Evolutionary conservation across 1,140 invertebrate species (phyloP).

Genomic region (Drosophila littoralis): DNA sequence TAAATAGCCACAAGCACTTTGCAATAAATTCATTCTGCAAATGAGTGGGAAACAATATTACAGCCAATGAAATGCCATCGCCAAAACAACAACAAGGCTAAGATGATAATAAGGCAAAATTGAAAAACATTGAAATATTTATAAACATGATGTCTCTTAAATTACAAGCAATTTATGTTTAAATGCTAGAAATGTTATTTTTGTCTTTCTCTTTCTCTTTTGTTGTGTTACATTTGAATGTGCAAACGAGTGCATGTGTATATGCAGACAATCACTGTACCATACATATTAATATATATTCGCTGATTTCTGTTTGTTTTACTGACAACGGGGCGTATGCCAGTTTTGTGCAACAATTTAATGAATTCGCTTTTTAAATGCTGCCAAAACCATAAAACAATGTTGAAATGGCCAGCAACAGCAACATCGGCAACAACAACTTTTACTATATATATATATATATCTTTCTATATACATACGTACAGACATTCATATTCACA

Average conservation of each 20-base stretch:
- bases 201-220: background rate
- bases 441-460: background rate
- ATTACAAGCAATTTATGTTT: constrained; percentile 6
- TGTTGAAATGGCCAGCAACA: constrained; percentile 37
- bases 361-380: constrained; percentile 50
- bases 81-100: constrained; percentile 16
- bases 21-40: constrained; percentile 58
- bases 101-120: constrained; percentile 32
- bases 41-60: constrained; percentile 57
- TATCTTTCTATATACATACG: constrained; percentile 14
- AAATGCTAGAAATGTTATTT: background rate
- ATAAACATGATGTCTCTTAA: constrained; percentile 9
- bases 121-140: constrained; percentile 18
- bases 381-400: constrained; percentile 54
- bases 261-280: background rate
- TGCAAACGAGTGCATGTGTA: background rate
- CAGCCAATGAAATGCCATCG: constrained; percentile 51
- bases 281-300: background rate
- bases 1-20: constrained; percentile 69
- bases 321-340: constrained; percentile 34
- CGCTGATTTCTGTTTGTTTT: constrained; percentile 14
- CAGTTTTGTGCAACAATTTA: constrained; percentile 28
- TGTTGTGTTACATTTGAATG: background rate
- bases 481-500: background rate
- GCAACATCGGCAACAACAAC: constrained; percentile 18